Percentiles rank a stretch among this genome's conserved stretches.
phyloP scores from a whole-genome alignment of 2,113 vertebrate genomes.

The Puntigrus tetrazona region DNA sequence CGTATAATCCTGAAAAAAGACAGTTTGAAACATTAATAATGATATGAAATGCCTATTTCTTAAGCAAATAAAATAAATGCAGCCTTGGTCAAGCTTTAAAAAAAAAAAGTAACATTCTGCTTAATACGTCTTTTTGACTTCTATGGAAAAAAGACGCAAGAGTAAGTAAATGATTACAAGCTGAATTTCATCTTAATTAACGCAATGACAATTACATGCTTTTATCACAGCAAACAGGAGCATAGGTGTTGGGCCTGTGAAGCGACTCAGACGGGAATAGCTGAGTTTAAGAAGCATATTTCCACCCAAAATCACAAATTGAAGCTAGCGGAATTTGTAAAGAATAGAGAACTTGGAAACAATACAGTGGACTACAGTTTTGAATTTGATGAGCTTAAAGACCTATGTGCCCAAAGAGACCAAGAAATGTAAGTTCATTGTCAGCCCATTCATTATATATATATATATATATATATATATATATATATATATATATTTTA shows the following conservation, averaged over 20 bases:
- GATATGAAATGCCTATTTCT: background rate
- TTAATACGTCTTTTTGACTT: no score
- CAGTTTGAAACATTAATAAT: background rate
- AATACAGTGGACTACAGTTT: constrained; percentile 63
- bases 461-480: no score
- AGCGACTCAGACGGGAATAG: constrained; percentile 75
- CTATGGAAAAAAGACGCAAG: no score
- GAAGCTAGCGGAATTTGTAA: background rate
- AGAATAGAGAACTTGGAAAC: background rate
- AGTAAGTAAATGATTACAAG: no score
- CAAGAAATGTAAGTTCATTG: background rate
- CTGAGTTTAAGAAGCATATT: constrained; percentile 83
- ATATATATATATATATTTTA: no score
- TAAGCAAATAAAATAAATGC: no score
- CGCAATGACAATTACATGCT: background rate
- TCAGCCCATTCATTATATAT: background rate
- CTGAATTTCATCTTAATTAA: no score
- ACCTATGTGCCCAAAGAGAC: constrained; percentile 29
- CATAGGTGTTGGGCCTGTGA: constrained; percentile 87
- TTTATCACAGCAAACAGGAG: constrained; percentile 70
- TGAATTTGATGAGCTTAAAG: constrained; percentile 8
- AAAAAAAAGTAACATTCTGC: no score
- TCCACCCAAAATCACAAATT: constrained; percentile 77
- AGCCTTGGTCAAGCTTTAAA: no score
- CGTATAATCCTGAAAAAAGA: no score